phyloP scores from a whole-genome alignment of 2,113 vertebrate genomes.

The Hucho hucho region DNA sequence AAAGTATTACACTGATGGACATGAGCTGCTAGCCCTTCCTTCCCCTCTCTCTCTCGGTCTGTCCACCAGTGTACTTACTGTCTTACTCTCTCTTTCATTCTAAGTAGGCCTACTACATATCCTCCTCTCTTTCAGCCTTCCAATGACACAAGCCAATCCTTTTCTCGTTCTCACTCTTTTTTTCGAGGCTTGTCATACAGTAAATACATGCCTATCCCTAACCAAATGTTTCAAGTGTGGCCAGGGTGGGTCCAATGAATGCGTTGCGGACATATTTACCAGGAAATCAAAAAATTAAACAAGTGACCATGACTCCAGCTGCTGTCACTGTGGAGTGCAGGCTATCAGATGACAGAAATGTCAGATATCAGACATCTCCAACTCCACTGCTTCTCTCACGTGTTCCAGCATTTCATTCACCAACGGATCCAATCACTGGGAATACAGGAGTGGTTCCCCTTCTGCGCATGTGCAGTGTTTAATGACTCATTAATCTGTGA shows the following conservation, averaged over 20 bases:
- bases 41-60: neutral
- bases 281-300: neutral
- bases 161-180: neutral
- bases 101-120: neutral
- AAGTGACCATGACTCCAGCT: neutral
- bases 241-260: neutral
- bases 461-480: conserved; percentile 39
- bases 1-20: conserved; percentile 60
- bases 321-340: neutral
- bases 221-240: neutral
- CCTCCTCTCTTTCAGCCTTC: neutral
- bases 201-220: neutral
- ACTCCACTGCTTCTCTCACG: neutral
- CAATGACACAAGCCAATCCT: neutral
- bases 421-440: conserved; percentile 38
- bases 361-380: neutral
- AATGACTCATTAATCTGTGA: conserved; percentile 55
- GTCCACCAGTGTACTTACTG: neutral
- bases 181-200: neutral
- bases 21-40: neutral
- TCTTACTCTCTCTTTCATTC: neutral
- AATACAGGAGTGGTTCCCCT: conserved; percentile 37
- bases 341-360: neutral
- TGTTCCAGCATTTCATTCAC: neutral
- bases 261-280: neutral